Conservation (phyloP, 2,888 invertebrate species). For the Pterostichus madidus region DNA sequence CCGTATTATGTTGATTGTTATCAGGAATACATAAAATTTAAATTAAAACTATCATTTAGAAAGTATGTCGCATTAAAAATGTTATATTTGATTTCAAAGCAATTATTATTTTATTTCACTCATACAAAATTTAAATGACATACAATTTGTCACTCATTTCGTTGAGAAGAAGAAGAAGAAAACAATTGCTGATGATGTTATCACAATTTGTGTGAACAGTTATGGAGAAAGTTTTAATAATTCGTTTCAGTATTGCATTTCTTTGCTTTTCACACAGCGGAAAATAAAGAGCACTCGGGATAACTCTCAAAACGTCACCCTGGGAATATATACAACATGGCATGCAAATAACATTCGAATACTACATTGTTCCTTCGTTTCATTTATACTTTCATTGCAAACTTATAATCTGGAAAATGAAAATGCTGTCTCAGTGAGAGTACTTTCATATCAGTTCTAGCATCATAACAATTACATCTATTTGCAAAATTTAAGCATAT, state of each 20-base stretch:
- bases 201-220: slow-evolving; percentile 22
- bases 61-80: slow-evolving; percentile 33
- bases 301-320: slow-evolving; percentile 34
- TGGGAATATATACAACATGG: slow-evolving; percentile 30
- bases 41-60: background rate
- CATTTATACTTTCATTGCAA: slow-evolving; percentile 26
- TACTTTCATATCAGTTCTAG: too few species aligned
- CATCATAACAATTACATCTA: too few species aligned
- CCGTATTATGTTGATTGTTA: too few species aligned
- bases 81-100: background rate
- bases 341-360: slow-evolving; percentile 47
- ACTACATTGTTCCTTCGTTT: slow-evolving; percentile 31
- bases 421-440: background rate
- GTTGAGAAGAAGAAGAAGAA: background rate
- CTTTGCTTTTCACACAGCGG: slow-evolving; percentile 42
- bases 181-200: slow-evolving; percentile 42
- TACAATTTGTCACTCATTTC: slow-evolving; percentile 27
- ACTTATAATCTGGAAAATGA: slow-evolving; percentile 28
- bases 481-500: too few species aligned
- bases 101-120: slow-evolving; percentile 30
- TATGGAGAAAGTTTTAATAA: slow-evolving; percentile 58
- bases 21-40: too few species aligned
- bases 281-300: slow-evolving; percentile 17
- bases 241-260: slow-evolving; percentile 40
- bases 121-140: slow-evolving; percentile 28